Evolutionary conservation across 2,797 vertebrate species (phyloP).

Genomic region (Gallirallus australis): DNA sequence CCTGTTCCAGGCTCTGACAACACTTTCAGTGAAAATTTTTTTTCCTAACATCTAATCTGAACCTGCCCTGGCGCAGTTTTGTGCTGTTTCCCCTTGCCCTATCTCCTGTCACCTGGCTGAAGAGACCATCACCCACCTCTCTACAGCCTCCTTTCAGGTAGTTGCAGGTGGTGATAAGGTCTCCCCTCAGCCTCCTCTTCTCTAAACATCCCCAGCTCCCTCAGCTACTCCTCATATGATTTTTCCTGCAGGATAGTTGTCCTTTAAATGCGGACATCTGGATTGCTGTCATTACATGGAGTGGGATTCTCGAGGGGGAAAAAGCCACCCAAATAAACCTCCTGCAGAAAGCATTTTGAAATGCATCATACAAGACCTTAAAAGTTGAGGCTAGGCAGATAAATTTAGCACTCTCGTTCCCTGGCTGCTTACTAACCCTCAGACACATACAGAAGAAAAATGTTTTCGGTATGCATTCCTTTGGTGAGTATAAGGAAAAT

Average conservation of each 20-base stretch:
- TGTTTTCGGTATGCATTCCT: background rate
- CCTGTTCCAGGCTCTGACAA: too few relatives aligned
- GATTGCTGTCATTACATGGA: background rate
- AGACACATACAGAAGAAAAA: background rate
- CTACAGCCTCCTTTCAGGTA: too few relatives aligned
- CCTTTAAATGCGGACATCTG: background rate
- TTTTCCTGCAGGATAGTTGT: background rate
- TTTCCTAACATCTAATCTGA: too few relatives aligned
- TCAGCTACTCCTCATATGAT: too few relatives aligned
- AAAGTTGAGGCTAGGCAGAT: background rate
- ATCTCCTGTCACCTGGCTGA: too few relatives aligned
- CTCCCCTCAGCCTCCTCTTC: too few relatives aligned
- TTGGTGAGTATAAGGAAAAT: background rate
- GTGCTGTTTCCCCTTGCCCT: too few relatives aligned
- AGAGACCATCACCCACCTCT: too few relatives aligned
- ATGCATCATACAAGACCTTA: background rate
- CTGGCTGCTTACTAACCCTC: background rate
- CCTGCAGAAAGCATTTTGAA: background rate
- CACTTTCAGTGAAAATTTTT: too few relatives aligned
- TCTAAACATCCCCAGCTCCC: too few relatives aligned
- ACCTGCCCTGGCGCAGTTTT: too few relatives aligned
- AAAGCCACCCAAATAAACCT: background rate
- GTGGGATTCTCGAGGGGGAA: background rate
- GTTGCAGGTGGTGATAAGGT: too few relatives aligned
- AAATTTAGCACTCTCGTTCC: background rate